phyloP scores from a whole-genome alignment of 2,113 vertebrate species.

The Ameiurus melas region DNA sequence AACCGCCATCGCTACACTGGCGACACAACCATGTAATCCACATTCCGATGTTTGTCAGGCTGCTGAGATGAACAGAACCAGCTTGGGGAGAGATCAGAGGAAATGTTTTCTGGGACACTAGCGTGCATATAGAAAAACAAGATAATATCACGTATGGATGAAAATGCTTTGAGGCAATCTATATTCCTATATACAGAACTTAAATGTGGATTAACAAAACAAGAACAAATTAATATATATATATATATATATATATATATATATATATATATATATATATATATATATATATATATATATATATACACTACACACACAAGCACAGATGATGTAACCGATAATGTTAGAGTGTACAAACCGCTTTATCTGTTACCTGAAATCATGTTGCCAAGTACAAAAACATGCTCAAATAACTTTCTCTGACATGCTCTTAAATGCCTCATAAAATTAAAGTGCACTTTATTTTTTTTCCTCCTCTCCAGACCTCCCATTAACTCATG shows the following conservation, averaged over 20 bases:
- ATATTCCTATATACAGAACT: neutral
- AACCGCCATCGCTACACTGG: conserved; percentile 51
- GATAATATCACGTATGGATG: neutral
- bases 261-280: no score
- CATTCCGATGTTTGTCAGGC: conserved; percentile 65
- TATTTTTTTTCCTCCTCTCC: neutral
- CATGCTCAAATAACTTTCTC: neutral
- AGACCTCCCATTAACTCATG: neutral
- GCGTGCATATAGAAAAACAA: neutral
- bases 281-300: neutral
- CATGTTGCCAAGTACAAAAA: neutral
- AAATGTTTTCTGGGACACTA: conserved; percentile 3
- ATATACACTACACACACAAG: neutral
- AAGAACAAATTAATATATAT: neutral
- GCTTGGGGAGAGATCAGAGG: conserved; percentile 26
- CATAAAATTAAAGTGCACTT: neutral
- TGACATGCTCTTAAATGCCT: neutral
- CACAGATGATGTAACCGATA: neutral
- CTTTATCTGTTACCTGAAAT: neutral
- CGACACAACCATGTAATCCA: conserved; percentile 64
- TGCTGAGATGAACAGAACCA: conserved; percentile 11
- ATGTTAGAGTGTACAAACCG: neutral
- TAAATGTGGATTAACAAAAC: neutral
- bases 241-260: no score
- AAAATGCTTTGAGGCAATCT: neutral